Conservation (phyloP, 2,797 vertebrate species). For the Sorex maritimensis region DNA sequence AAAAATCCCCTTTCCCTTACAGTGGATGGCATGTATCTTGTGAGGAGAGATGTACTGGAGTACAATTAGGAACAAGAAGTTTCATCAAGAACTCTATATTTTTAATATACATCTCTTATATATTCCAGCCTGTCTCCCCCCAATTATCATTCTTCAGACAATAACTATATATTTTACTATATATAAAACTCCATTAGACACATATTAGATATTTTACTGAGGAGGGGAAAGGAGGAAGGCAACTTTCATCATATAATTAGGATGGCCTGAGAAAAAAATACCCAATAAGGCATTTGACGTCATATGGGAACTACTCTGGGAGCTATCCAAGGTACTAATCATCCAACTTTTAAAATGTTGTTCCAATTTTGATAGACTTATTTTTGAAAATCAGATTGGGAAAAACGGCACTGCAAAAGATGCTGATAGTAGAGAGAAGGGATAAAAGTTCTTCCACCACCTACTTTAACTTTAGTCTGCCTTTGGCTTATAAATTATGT, state of each 20-base stretch:
- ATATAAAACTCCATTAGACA: constrained; percentile 17
- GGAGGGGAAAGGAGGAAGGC: not conserved
- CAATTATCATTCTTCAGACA: not conserved
- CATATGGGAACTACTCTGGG: constrained; percentile 50
- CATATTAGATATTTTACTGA: constrained; percentile 3
- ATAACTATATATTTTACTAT: too few relatives aligned
- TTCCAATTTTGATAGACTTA: constrained; percentile 41
- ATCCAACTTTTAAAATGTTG: constrained; percentile 13
- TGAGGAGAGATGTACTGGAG: too few relatives aligned
- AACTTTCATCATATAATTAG: not conserved
- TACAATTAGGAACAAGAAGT: not conserved
- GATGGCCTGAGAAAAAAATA: constrained; percentile 31
- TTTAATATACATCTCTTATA: not conserved
- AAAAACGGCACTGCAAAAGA: too few relatives aligned
- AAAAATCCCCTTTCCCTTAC: not conserved
- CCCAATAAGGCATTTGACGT: not conserved
- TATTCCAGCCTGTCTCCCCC: not conserved
- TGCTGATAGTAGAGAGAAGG: not conserved
- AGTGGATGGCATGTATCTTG: not conserved
- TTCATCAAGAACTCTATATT: not conserved
- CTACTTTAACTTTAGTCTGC: not conserved
- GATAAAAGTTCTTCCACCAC: not conserved
- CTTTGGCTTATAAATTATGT: constrained; percentile 23
- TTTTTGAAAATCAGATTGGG: not conserved
- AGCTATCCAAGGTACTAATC: constrained; percentile 86